A percentile compares a stretch with the other conserved stretches of the same genome.
phyloP scores from a whole-genome alignment of 2,797 vertebrate species.

The Taenioides sp. region DNA sequence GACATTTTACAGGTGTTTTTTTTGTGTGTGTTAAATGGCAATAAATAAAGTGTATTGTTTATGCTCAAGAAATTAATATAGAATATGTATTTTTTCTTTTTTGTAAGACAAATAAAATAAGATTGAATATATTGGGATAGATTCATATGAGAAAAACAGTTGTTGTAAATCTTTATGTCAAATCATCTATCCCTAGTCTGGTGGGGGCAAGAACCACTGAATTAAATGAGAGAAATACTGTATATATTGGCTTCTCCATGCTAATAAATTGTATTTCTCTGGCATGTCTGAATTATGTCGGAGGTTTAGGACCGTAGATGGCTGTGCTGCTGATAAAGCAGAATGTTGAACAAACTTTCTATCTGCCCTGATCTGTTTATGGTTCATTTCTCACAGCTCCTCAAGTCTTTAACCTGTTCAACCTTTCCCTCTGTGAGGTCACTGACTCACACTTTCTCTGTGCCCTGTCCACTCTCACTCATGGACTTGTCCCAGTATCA shows the following conservation, averaged over 20 bases:
- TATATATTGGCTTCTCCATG: background rate
- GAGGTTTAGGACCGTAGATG: background rate
- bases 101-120: too few species aligned
- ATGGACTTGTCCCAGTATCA: background rate
- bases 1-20: too few species aligned
- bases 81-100: too few species aligned
- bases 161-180: too few species aligned
- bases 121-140: too few species aligned
- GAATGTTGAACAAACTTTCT: background rate
- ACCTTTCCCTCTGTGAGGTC: constrained; percentile 17
- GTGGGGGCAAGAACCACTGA: too few species aligned
- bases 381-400: constrained; percentile 29
- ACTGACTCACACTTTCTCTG: constrained; percentile 13
- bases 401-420: constrained; percentile 24
- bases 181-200: too few species aligned
- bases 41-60: too few species aligned
- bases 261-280: too few species aligned
- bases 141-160: too few species aligned
- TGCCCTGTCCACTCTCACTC: background rate
- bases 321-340: background rate
- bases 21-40: too few species aligned
- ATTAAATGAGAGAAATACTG: background rate
- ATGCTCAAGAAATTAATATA: too few species aligned
- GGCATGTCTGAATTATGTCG: background rate
- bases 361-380: background rate